Evolutionary conservation across 2,888 invertebrate genomes (phyloP).

Genomic region (Panzeria rudis): DNA sequence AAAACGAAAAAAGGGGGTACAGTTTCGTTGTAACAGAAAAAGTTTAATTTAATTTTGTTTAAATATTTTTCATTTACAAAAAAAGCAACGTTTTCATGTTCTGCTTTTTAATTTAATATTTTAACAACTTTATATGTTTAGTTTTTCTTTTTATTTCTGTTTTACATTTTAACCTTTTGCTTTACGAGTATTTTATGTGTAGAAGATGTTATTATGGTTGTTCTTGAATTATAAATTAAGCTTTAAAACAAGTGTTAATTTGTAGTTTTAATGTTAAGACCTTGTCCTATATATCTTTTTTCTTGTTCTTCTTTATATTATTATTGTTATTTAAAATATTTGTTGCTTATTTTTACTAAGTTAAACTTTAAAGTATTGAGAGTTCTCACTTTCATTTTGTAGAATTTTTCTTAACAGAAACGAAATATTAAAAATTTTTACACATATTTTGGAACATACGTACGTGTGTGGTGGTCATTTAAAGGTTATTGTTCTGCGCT

Average conservation of each 20-base stretch:
- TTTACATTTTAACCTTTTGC: conserved; percentile 33
- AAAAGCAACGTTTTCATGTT: conserved; percentile 13
- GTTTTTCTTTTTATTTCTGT: background rate
- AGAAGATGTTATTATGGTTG: background rate
- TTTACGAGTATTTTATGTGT: background rate
- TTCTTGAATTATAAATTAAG: conserved; percentile 4
- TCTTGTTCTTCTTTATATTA: conserved; percentile 4
- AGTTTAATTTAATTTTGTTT: conserved; percentile 54
- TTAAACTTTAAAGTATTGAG: background rate
- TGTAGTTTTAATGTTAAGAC: conserved; percentile 60
- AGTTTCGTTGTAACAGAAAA: conserved; percentile 81
- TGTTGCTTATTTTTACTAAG: conserved; percentile 4
- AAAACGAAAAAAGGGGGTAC: conserved; percentile 77
- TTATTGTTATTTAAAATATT: background rate
- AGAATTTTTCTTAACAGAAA: background rate
- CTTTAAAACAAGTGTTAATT: conserved; percentile 65
- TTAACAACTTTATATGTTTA: background rate
- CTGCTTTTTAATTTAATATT: conserved; percentile 7
- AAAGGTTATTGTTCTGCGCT: background rate
- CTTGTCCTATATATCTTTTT: conserved; percentile 67
- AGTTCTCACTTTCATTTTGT: conserved; percentile 22
- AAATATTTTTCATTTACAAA: background rate
- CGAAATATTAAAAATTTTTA: background rate
- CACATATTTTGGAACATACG: background rate
- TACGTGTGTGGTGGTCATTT: background rate